phyloP scores from a whole-genome alignment of 2,797 vertebrate species.

The Falco berigora region DNA sequence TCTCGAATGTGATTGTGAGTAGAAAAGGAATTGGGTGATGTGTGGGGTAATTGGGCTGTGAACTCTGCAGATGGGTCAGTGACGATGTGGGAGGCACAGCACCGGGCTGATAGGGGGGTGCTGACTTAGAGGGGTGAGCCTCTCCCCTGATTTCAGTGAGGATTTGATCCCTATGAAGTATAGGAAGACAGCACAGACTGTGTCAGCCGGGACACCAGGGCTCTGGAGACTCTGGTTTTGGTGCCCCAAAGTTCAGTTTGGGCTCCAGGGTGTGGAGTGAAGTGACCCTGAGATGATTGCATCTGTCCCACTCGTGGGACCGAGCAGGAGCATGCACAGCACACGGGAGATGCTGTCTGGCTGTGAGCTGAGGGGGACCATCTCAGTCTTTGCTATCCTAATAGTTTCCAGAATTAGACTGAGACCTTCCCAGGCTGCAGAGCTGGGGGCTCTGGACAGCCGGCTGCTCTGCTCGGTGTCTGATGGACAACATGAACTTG shows the following conservation, averaged over 20 bases:
- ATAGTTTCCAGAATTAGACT: background rate
- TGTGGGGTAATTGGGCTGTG: background rate
- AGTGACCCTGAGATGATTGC: background rate
- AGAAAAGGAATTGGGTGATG: background rate
- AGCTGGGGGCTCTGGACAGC: background rate
- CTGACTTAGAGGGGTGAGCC: background rate
- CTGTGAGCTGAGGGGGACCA: background rate
- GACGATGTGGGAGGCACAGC: background rate
- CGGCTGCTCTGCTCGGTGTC: accelerated
- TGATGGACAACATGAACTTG: background rate
- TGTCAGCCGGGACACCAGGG: background rate
- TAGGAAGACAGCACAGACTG: accelerated
- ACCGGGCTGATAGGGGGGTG: background rate
- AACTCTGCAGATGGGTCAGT: background rate
- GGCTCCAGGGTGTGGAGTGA: background rate
- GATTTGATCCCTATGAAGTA: background rate
- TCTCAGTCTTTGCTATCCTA: background rate
- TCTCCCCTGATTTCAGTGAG: background rate
- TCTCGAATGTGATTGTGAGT: background rate
- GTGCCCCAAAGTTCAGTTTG: background rate
- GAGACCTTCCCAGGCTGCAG: background rate
- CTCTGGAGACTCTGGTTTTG: background rate
- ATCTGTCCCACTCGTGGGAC: background rate
- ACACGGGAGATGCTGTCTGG: background rate
- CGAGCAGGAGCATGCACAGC: accelerated